These are phyloP conservation scores for Crioceris asparagi DNA, from an alignment of 2,888 invertebrate genomes.

Conservation along the genomic window DNA sequence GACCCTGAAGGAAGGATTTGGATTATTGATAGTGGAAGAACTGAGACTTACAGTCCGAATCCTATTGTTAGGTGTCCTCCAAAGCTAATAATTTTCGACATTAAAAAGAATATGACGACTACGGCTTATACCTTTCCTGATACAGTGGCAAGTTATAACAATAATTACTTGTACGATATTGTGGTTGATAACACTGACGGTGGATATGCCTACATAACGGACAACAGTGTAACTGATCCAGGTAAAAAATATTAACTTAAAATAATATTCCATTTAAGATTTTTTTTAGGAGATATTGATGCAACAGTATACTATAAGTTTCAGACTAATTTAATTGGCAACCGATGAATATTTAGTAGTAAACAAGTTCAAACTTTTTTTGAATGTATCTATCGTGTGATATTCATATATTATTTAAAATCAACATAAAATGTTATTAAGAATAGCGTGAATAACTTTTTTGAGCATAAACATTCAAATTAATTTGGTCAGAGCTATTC, in stretches of 20 bases:
- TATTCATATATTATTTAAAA: too few species aligned
- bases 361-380: too few species aligned
- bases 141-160: constrained; percentile 46
- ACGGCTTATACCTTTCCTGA: constrained; percentile 49
- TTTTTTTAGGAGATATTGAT: not conserved
- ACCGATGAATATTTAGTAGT: too few species aligned
- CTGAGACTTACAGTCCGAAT: constrained; percentile 45
- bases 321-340: too few species aligned
- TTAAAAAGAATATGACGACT: constrained; percentile 47
- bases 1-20: constrained; percentile 57
- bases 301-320: too few species aligned
- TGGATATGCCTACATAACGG: constrained; percentile 61
- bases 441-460: too few species aligned
- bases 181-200: constrained; percentile 60
- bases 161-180: constrained; percentile 58
- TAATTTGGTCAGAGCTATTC: too few species aligned
- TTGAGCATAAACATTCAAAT: too few species aligned
- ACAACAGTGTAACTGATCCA: constrained; percentile 55
- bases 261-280: not conserved
- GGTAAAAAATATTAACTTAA: constrained; percentile 34
- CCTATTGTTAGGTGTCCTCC: constrained; percentile 52
- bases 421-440: too few species aligned
- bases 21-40: constrained; percentile 57
- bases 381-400: too few species aligned
- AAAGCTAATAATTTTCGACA: constrained; percentile 55